Percentiles rank a stretch among this genome's conserved stretches.
phyloP scores from a whole-genome alignment of 2,888 invertebrate genomes.

The Chironomus riparius region DNA sequence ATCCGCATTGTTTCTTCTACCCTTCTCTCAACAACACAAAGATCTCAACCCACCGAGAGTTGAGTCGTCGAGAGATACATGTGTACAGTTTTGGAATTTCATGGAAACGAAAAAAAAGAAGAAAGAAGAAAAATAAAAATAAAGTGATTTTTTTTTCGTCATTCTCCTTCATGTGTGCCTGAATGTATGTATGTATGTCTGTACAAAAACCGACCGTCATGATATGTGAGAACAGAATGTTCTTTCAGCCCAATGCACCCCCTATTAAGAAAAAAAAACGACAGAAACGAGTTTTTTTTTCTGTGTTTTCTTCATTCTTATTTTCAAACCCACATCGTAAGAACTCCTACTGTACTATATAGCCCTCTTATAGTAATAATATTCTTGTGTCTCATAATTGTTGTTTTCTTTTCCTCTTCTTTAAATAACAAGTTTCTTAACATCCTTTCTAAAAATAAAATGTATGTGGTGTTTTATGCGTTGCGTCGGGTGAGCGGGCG shows the following conservation, averaged over 20 bases:
- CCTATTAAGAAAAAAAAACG: background rate
- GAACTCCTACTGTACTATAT: background rate
- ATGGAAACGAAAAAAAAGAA: background rate
- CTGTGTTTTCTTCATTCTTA: background rate
- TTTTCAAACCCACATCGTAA: background rate
- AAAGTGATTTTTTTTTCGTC: background rate
- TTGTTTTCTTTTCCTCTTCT: background rate
- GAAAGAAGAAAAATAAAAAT: background rate
- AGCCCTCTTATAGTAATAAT: too few species aligned
- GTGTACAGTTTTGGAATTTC: slow-evolving; percentile 2
- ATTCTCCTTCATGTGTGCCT: background rate
- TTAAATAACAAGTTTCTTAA: background rate
- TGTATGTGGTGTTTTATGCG: background rate
- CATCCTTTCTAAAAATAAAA: slow-evolving; percentile 14
- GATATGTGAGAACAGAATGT: background rate
- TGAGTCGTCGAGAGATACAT: background rate
- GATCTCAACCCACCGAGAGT: background rate
- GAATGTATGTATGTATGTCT: background rate
- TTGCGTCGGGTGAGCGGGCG: slow-evolving; percentile 1
- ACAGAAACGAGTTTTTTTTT: slow-evolving; percentile 3
- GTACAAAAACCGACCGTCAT: background rate
- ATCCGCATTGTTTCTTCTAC: background rate
- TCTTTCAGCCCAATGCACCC: background rate
- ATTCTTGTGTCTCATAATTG: background rate
- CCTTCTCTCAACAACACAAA: background rate